Base-by-base conservation (phyloP, 1,140 invertebrate genomes). In the Tribolium madens region DNA sequence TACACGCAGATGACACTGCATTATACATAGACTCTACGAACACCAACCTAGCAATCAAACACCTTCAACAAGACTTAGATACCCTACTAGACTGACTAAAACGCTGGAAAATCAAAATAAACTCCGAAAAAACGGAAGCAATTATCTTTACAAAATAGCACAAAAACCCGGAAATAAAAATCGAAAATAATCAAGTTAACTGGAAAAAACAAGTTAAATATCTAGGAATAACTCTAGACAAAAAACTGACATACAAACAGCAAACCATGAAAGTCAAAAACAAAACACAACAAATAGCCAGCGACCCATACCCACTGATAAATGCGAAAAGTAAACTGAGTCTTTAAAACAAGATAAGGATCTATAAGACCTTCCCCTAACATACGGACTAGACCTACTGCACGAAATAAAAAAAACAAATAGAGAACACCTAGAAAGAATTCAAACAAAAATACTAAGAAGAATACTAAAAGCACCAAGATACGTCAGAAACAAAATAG, bases 1-100 rank as follows among this genome's bases (percentile, higher is more conserved):
- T 74, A 6, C 83, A 73, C 53, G 83, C 83, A 1, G 82, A 83
- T 64, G 79, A 83, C 48, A 82, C 81, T 6, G 80, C 82, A 50
- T 36, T 76, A 14, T 60, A 75, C 64, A 64, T 76, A 52, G 31
- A 10, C 57, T 47, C 60, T 18, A 48, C 17, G 9, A 75, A 70
- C 36, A 33, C 46, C 9, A 15, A 52, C 12, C 4, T 75, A 0
- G 46, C 36, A 9, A 64, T 12, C 12, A n/a, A 33, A 64, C 18
- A 64, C 2, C 6, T 64, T 1, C 21, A 64, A 33, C 4, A 31
- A 13, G 18, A 64, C 10, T 13, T 18, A 17, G 4, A 64, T 12
- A 2, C 12, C 3, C 79, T 42, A 60, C 80, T 1, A 21, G 83
- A 6, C 75, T 83, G 73, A 9, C 21, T 84, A 82, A 48, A 70